phyloP scores from a whole-genome alignment of 1,140 invertebrate species.

The Drosophila murphyi region DNA sequence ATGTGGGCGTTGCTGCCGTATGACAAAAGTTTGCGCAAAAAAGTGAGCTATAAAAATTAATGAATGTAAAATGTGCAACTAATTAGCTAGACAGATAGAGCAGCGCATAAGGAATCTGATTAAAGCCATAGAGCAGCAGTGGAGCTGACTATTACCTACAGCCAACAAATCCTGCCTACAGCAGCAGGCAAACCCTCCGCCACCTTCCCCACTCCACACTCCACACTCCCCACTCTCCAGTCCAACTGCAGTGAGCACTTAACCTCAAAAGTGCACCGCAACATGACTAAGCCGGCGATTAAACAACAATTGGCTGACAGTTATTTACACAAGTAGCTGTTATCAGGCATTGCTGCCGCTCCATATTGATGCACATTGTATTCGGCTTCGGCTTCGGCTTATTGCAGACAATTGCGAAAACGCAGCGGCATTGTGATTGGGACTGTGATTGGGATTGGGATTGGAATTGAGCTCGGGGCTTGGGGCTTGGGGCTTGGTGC shows the following conservation, averaged over 20 bases:
- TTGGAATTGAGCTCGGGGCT: background rate
- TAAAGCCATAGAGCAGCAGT: background rate
- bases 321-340: constrained; percentile 80
- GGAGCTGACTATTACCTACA: background rate
- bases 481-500: background rate
- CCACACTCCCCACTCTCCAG: background rate
- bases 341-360: constrained; percentile 15
- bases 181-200: background rate
- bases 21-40: constrained; percentile 51
- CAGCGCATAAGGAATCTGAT: background rate
- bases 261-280: constrained; percentile 63
- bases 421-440: constrained; percentile 36
- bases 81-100: constrained; percentile 57
- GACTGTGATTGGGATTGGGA: constrained; percentile 4
- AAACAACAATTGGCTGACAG: constrained; percentile 83
- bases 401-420: constrained; percentile 49
- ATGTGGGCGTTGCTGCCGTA: constrained; percentile 51
- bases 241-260: constrained; percentile 45
- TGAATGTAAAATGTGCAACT: constrained; percentile 82
- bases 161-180: background rate
- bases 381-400: constrained; percentile 24
- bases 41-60: constrained; percentile 75
- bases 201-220: too few species aligned
- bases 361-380: constrained; percentile 33
- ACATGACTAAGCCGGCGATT: constrained; percentile 73